Conservation (phyloP, 2,113 vertebrate species). For the Herpetotheres cachinnans region DNA sequence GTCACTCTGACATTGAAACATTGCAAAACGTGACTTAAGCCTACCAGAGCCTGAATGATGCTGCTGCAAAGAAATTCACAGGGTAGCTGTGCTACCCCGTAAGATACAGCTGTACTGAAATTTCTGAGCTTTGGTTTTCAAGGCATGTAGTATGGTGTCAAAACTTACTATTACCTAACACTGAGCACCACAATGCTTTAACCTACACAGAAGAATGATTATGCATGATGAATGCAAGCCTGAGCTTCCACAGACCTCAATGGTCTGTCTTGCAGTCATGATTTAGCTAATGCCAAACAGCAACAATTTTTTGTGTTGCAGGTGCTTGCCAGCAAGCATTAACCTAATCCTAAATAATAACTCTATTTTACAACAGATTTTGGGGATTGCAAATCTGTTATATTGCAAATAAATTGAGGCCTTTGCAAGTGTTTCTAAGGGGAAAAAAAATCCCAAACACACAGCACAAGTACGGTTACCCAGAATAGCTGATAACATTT, state of each 20-base stretch:
- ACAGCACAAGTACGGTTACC: not conserved
- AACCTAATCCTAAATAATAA: not conserved
- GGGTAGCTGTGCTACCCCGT: not conserved
- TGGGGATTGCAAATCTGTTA: not conserved
- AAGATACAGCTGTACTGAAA: not conserved
- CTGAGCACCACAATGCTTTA: not conserved
- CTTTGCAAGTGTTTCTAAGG: not conserved
- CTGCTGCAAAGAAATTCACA: not conserved
- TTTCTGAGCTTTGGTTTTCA: not conserved
- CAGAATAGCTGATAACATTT: not conserved
- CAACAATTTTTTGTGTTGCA: not conserved
- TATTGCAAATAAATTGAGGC: not conserved
- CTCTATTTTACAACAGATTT: not conserved
- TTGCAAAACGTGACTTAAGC: not conserved
- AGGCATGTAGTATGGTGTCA: not conserved
- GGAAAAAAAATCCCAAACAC: not conserved
- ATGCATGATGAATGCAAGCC: not conserved
- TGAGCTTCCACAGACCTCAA: not conserved
- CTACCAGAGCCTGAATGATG: not conserved
- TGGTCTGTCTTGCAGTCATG: not conserved
- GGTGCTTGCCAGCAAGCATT: not conserved
- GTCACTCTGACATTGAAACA: not conserved
- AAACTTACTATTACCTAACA: not conserved
- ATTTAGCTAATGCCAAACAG: not conserved
- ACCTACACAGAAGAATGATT: not conserved